Evolutionary conservation across 2,113 vertebrate species (phyloP), one percentile per base, ranked within the genome.

Genomic region (Cercocebus atys): DNA sequence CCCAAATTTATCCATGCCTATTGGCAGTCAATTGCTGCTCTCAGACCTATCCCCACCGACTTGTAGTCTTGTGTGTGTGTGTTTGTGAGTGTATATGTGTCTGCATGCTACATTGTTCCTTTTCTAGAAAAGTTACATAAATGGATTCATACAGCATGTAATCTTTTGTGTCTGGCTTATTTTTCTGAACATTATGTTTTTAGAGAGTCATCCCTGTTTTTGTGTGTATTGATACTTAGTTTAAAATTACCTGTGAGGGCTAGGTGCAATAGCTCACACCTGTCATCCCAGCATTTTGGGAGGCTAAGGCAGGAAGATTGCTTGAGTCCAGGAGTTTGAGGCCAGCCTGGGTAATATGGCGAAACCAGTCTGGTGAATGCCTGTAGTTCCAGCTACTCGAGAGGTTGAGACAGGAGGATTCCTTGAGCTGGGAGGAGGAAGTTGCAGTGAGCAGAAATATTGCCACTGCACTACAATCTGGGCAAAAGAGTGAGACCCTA

Each of bases 61-160:
- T 40, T 72, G 6, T 38, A 43, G 84, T 61, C 9, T 47, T 83
- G 1, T 61, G 30, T 55, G 4, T 30, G 3, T 80, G 25, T 75
- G 13, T 93, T 8, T 57, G 25, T 66, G 38, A 57, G 14, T 64
- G 18, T 45, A 6, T 82, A 2, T 59, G 13, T 40, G 9, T n/a
- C 1, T 78, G 32, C 64, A 12, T 90, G 5, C 13, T 78, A n/a
- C 40, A 45, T 68, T 79, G 79, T 83, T 23, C 8, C 8, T 61
- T 90, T 93, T 59, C 38, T 79, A 68, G 32, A 73, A 88, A 45
- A 80, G 68, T 88, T 57, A 61, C 12, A 25, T 88, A 47, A 73
- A 61, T 66, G 22, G 23, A 92, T 89, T 20, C 32, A 25, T 68
- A 52, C 12, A 68, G 4, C 10, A 35, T n/a, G 1, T 9, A 64